Percentiles rank a stretch among this genome's conserved stretches.
These are phyloP conservation scores for Pasiphila rectangulata DNA, from an alignment of 2,888 invertebrate genomes.

Conservation along the genomic window DNA sequence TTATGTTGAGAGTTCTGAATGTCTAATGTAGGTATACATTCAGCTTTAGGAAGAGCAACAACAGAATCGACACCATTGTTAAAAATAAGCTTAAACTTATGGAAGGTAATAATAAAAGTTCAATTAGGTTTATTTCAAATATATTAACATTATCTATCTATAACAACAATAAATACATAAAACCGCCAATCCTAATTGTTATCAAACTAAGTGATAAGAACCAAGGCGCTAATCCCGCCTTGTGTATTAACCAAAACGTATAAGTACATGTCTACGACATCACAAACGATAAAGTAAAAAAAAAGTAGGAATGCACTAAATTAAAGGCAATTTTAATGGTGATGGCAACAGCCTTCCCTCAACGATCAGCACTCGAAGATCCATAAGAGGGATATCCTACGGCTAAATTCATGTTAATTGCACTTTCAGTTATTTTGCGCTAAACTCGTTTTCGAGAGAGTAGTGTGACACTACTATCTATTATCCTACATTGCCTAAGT, in stretches of 20 bases:
- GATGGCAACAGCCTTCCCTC: too few relatives aligned
- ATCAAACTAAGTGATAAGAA: background rate
- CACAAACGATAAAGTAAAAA: conserved; percentile 12
- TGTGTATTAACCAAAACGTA: background rate
- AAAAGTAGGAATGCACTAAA: conserved; percentile 8
- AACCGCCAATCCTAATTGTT: conserved; percentile 10
- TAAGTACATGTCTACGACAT: conserved; percentile 5
- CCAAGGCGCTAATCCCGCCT: background rate
- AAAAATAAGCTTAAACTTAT: too few relatives aligned
- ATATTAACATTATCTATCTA: conserved; percentile 31
- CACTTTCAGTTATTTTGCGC: too few relatives aligned
- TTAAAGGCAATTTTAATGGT: background rate
- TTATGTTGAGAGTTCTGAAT: too few relatives aligned
- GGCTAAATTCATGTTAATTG: conserved; percentile 7
- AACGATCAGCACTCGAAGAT: too few relatives aligned
- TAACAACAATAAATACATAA: conserved; percentile 19
- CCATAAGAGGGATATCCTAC: too few relatives aligned
- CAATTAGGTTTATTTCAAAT: conserved; percentile 26
- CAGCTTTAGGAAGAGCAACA: too few relatives aligned
- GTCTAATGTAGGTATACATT: too few relatives aligned
- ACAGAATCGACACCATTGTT: too few relatives aligned
- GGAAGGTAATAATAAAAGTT: background rate
- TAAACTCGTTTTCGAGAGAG: too few relatives aligned
- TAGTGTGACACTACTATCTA: background rate
- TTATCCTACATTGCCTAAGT: background rate